phyloP scores from a whole-genome alignment of 2,888 invertebrate species.

The Latrodectus hesperus region DNA sequence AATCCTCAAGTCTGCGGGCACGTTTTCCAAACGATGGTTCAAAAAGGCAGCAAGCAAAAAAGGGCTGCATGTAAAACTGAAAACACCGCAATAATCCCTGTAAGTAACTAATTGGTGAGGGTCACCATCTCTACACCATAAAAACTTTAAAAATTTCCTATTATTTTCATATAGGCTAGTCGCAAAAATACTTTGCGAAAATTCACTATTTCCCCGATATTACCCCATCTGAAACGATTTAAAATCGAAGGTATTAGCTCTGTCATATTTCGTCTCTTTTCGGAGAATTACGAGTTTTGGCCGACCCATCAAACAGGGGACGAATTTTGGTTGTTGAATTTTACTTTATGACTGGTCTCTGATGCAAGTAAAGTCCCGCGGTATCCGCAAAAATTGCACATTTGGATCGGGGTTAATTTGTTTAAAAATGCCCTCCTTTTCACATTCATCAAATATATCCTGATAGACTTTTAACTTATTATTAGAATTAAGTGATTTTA shows the following conservation, averaged over 20 bases:
- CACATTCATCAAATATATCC: background rate
- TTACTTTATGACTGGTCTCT: too few species aligned
- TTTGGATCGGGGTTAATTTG: background rate
- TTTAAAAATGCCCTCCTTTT: background rate
- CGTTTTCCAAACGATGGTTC: background rate
- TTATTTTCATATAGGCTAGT: background rate
- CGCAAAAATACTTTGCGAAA: background rate
- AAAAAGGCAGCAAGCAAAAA: background rate
- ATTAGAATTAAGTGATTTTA: background rate
- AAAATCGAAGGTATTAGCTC: background rate
- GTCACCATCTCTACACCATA: conserved; percentile 1
- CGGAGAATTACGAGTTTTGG: too few species aligned
- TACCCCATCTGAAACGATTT: background rate
- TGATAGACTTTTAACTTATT: too few species aligned
- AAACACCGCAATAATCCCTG: background rate
- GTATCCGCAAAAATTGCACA: too few species aligned
- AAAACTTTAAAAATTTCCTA: background rate
- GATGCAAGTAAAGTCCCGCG: too few species aligned
- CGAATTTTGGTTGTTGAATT: too few species aligned
- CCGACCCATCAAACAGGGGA: too few species aligned
- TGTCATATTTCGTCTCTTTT: background rate
- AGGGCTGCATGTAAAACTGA: background rate
- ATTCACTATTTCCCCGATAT: background rate
- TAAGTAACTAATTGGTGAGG: background rate
- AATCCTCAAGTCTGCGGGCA: background rate